phyloP scores from a whole-genome alignment of 2,113 vertebrate genomes.

The Siniperca chuatsi region DNA sequence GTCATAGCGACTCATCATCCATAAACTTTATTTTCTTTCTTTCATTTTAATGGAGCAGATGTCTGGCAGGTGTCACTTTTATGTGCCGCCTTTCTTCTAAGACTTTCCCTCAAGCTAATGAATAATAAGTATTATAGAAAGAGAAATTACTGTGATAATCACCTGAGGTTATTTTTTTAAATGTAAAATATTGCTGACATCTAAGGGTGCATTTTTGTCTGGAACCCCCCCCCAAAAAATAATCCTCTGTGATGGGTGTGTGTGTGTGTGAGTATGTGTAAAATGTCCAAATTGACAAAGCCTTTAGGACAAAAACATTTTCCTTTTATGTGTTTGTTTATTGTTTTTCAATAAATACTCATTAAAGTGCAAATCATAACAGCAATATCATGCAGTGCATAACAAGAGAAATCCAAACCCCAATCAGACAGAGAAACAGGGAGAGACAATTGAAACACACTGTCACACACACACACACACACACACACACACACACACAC shows the following conservation, averaged over 20 bases:
- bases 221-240: neutral
- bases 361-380: constrained; percentile 87
- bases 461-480: constrained; percentile 3
- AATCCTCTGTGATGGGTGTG: constrained; percentile 25
- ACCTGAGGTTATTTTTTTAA: constrained; percentile 34
- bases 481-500: neutral
- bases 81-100: neutral
- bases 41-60: constrained; percentile 9
- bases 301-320: neutral
- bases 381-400: constrained; percentile 86
- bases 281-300: constrained; percentile 2
- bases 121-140: constrained; percentile 42
- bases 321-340: constrained; percentile 66
- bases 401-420: constrained; percentile 67
- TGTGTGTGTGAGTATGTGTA: neutral
- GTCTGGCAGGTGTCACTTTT: constrained; percentile 35
- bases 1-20: neutral
- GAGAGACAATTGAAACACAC: constrained; percentile 25
- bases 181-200: constrained; percentile 28
- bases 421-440: constrained; percentile 49
- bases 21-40: constrained; percentile 11
- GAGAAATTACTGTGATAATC: constrained; percentile 25
- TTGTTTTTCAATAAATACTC: constrained; percentile 84
- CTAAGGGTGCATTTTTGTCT: constrained; percentile 15
- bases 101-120: constrained; percentile 9